Conservation (phyloP, 2,888 invertebrate species). For the Alviniconcha strummeri region DNA sequence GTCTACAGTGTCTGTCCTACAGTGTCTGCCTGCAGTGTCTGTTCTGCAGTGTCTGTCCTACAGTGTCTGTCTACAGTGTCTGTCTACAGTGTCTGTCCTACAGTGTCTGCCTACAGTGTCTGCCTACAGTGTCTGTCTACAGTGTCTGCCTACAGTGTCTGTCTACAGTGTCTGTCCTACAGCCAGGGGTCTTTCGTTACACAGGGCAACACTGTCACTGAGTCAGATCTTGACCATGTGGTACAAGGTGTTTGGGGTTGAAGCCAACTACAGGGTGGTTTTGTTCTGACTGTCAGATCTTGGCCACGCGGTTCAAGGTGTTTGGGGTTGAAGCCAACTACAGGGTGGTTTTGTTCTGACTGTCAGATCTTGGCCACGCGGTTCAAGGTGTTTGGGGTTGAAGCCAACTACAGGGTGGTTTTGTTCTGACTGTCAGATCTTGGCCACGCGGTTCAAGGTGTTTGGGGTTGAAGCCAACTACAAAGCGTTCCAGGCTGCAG, state of each 20-base stretch:
- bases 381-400: conserved; percentile 14
- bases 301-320: conserved; percentile 14
- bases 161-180: too few relatives aligned
- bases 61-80: too few relatives aligned
- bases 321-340: conserved; percentile 13
- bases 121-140: background rate
- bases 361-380: conserved; percentile 29
- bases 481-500: conserved; percentile 47
- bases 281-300: conserved; percentile 42
- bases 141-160: too few relatives aligned
- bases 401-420: background rate
- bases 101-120: background rate
- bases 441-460: conserved; percentile 49
- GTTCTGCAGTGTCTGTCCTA: too few relatives aligned
- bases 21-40: too few relatives aligned
- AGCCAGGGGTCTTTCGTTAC: too few relatives aligned
- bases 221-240: conserved; percentile 22
- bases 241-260: conserved; percentile 13
- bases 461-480: conserved; percentile 54
- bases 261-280: background rate
- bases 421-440: conserved; percentile 45
- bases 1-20: too few relatives aligned
- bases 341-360: background rate
- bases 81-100: background rate
- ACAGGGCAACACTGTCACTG: too few relatives aligned